These are phyloP conservation scores for Cephus runcator DNA, from an alignment of 2,888 invertebrate species.

Conservation along the genomic window DNA sequence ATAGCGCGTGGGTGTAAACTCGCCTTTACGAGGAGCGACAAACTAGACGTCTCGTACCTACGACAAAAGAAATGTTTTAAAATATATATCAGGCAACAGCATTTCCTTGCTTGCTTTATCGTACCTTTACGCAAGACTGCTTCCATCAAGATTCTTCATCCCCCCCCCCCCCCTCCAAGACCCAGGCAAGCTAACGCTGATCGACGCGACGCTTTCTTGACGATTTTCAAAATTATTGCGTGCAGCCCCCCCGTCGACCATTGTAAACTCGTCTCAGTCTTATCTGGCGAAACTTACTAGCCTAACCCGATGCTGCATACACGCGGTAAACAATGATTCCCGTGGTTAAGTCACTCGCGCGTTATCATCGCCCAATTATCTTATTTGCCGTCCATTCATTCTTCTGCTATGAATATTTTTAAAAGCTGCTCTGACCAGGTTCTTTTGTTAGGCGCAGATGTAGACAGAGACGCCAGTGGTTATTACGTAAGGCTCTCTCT, in stretches of 20 bases:
- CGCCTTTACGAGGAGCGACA: background rate
- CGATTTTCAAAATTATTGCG: background rate
- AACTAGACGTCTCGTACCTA: background rate
- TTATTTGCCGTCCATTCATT: background rate
- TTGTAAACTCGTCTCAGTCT: background rate
- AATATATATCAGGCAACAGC: constrained; percentile 15
- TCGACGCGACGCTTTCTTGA: constrained; percentile 14
- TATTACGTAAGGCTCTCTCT: background rate
- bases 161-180: background rate
- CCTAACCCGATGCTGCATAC: background rate
- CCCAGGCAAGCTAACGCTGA: constrained; percentile 21
- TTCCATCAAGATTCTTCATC: constrained; percentile 27
- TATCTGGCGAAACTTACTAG: background rate
- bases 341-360: background rate
- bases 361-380: background rate
- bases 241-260: background rate
- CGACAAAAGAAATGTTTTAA: constrained; percentile 14
- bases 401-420: background rate
- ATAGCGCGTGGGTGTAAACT: background rate
- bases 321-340: background rate
- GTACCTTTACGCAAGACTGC: constrained; percentile 32
- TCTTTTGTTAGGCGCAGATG: background rate
- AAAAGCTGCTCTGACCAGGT: background rate
- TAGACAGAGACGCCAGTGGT: background rate
- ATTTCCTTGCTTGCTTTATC: constrained; percentile 34